Evolutionary conservation across 2,888 invertebrate genomes (phyloP).

Genomic region (Nephrotoma guestfalica): DNA sequence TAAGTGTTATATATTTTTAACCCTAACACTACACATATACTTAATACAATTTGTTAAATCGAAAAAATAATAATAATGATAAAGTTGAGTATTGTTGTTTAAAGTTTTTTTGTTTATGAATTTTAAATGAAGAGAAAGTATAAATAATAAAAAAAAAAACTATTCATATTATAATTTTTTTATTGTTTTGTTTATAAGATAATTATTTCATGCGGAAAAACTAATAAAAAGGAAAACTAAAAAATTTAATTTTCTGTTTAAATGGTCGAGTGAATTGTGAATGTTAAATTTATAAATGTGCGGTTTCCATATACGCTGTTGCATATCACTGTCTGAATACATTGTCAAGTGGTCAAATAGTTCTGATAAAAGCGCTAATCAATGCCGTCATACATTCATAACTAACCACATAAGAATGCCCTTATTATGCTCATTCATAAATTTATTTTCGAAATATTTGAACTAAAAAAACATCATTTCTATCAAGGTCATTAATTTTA

Average conservation of each 20-base stretch:
- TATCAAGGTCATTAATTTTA: not conserved
- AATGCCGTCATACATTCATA: not conserved
- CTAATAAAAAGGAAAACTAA: not conserved
- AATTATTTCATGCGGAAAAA: not conserved
- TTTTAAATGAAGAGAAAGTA: not conserved
- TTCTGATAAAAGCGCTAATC: not conserved
- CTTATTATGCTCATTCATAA: not conserved
- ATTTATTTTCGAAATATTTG: not conserved
- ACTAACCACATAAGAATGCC: not conserved
- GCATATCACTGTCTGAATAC: too few species aligned
- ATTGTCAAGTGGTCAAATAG: not conserved
- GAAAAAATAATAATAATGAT: not conserved
- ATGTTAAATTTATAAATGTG: not conserved
- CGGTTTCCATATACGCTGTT: not conserved
- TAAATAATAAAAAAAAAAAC: not conserved
- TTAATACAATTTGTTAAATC: not conserved
- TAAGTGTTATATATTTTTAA: not conserved
- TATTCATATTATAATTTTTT: not conserved
- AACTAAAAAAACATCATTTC: not conserved
- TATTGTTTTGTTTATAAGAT: not conserved
- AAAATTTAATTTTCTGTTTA: not conserved
- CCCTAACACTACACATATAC: not conserved
- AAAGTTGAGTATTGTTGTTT: not conserved
- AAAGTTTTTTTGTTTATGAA: not conserved
- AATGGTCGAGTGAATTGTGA: not conserved